phyloP scores from a whole-genome alignment of 2,888 invertebrate genomes.

The Euzophera pinguis region DNA sequence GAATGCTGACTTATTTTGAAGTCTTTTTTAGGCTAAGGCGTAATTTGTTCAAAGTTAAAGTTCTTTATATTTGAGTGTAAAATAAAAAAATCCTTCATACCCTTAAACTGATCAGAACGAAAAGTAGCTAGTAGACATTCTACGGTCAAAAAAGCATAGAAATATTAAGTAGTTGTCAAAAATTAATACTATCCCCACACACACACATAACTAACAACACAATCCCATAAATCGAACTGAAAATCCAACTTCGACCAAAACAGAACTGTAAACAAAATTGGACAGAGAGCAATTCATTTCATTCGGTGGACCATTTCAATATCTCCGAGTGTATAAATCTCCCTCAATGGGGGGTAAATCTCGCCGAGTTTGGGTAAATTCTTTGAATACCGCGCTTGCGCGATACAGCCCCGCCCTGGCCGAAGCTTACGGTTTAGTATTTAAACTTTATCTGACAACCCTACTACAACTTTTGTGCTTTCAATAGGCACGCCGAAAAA shows the following conservation, averaged over 20 bases:
- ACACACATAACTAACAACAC: background rate
- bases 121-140: no score
- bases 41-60: no score
- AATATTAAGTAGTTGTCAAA: no score
- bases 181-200: background rate
- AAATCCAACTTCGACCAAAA: conserved; percentile 23
- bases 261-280: conserved; percentile 32
- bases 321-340: conserved; percentile 12
- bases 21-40: no score
- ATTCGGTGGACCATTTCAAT: conserved; percentile 10
- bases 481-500: background rate
- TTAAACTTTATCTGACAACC: conserved; percentile 39
- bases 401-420: conserved; percentile 63
- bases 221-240: conserved; percentile 16
- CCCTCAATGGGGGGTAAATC: conserved; percentile 13
- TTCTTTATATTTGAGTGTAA: no score
- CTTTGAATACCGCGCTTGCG: conserved; percentile 50
- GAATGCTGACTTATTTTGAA: no score
- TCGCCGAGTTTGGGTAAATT: conserved; percentile 4
- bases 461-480: conserved; percentile 16
- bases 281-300: conserved; percentile 7
- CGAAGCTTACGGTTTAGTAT: conserved; percentile 40
- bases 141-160: no score
- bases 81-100: no score
- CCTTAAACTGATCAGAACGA: no score